Evolutionary conservation across 2,888 invertebrate species (phyloP).

Genomic region (Cheilosia vulpina): DNA sequence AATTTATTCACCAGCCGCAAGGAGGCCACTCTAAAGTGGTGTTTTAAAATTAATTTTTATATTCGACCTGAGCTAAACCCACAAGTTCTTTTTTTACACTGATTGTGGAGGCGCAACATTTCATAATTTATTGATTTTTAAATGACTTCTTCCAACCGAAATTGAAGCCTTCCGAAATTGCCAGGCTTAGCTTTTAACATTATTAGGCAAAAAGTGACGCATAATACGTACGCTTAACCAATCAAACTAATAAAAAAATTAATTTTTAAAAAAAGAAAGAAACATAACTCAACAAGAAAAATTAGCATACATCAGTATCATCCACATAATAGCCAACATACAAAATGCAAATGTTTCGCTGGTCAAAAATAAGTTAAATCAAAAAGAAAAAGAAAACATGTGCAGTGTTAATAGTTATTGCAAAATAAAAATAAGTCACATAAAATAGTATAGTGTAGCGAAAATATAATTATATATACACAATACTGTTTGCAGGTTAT

Average conservation of each 20-base stretch:
- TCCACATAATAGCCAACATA: constrained; percentile 76
- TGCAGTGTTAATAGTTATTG: constrained; percentile 52
- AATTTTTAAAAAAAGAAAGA: background rate
- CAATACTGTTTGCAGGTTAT: constrained; percentile 52
- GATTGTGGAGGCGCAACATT: constrained; percentile 1
- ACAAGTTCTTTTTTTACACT: background rate
- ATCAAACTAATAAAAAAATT: constrained; percentile 9
- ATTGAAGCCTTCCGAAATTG: constrained; percentile 1
- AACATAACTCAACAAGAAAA: background rate
- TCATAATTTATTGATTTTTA: constrained; percentile 22
- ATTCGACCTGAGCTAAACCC: background rate
- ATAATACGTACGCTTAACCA: no score
- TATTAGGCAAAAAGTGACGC: constrained; percentile 8
- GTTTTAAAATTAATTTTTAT: constrained; percentile 5
- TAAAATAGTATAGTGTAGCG: constrained; percentile 39
- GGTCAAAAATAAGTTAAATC: constrained; percentile 35
- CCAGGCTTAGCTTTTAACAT: constrained; percentile 7
- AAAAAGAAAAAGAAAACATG: constrained; percentile 42
- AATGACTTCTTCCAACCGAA: constrained; percentile 1
- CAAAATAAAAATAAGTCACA: constrained; percentile 43
- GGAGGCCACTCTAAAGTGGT: background rate
- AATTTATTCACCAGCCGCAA: constrained; percentile 7
- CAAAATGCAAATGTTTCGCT: constrained; percentile 74
- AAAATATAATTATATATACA: constrained; percentile 51
- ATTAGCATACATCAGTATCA: constrained; percentile 77